Conservation (phyloP, 1,140 invertebrate genomes). For the Doryteuthis pealeii region DNA sequence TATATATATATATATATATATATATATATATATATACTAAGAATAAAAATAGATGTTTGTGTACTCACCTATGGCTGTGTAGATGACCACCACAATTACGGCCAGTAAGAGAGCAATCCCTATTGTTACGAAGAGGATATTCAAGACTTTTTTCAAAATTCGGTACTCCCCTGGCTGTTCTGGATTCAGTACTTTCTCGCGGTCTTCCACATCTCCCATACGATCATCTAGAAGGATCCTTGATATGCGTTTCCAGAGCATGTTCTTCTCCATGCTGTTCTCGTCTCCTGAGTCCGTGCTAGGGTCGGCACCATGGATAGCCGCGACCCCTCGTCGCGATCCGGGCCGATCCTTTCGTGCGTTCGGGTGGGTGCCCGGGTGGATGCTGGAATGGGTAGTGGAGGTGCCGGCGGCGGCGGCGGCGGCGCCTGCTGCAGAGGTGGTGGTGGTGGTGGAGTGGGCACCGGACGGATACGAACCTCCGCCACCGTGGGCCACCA, state of each 20-base stretch:
- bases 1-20: conserved; percentile 3
- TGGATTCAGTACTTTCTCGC: conserved; percentile 24
- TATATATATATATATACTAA: conserved; percentile 6
- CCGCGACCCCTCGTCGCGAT: not conserved
- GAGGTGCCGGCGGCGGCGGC: no score
- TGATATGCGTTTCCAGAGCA: conserved; percentile 26
- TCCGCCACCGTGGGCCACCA: no score
- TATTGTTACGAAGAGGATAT: conserved; percentile 35
- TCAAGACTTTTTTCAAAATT: conserved; percentile 33
- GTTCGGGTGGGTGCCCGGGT: conserved; percentile 17
- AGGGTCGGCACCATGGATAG: not conserved
- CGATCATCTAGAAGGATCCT: conserved; percentile 32
- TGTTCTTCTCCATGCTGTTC: conserved; percentile 21
- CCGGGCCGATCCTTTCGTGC: not conserved
- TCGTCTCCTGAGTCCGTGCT: not conserved
- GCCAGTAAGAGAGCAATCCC: conserved; percentile 33
- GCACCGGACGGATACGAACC: not conserved
- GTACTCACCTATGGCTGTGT: conserved; percentile 32
- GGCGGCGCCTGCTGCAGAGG: not conserved
- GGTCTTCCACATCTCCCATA: conserved; percentile 27
- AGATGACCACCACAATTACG: conserved; percentile 37
- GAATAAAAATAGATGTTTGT: not conserved
- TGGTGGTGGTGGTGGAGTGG: not conserved
- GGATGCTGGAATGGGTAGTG: not conserved
- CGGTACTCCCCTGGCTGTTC: conserved; percentile 33